Conservation (phyloP, 2,113 vertebrate species). For the Brienomyrus brachyistius region DNA sequence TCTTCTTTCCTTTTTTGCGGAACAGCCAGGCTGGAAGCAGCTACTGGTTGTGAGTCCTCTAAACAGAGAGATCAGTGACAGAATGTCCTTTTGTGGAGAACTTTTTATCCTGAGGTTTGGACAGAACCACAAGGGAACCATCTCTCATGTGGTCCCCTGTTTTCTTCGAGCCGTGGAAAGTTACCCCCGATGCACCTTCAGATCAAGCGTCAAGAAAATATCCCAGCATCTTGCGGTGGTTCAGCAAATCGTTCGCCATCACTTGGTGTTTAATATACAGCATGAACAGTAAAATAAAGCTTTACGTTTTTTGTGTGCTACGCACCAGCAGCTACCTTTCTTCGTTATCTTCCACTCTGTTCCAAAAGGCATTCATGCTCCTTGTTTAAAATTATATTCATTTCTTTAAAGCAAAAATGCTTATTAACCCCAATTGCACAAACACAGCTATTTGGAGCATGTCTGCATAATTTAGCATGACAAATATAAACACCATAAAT, state of each 20-base stretch:
- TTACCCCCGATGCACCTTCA: neutral
- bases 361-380: neutral
- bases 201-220: neutral
- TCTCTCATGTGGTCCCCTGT: neutral
- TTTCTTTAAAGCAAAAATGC: constrained; percentile 5
- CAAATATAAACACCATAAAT: neutral
- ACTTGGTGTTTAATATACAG: neutral
- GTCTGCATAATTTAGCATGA: neutral
- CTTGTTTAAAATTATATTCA: neutral
- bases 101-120: neutral
- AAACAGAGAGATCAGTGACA: neutral
- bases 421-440: neutral
- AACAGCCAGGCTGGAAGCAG: neutral
- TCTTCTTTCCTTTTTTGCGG: neutral
- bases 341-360: neutral
- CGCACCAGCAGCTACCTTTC: neutral
- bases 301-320: neutral
- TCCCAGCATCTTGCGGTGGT: neutral
- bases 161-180: neutral
- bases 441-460: neutral
- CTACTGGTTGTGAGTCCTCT: neutral
- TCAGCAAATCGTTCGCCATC: neutral
- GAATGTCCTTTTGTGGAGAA: neutral
- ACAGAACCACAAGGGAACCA: neutral
- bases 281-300: neutral